These are phyloP conservation scores for Ceuthmochares aereus DNA, from an alignment of 2,113 vertebrate genomes.

Conservation along the genomic window DNA sequence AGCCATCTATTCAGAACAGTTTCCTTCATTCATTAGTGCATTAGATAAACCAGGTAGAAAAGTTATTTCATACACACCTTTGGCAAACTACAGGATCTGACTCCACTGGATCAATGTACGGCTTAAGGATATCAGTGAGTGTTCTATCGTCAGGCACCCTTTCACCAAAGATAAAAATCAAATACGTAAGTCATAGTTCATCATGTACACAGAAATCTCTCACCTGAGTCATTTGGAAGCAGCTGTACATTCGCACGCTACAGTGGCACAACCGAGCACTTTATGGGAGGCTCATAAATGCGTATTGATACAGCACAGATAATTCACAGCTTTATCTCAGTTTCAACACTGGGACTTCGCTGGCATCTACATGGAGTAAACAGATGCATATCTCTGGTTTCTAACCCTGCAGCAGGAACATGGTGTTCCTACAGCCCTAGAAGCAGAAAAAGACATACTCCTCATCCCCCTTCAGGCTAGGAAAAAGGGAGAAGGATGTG, in stretches of 20 bases:
- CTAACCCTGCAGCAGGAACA: not conserved
- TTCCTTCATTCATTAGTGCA: not conserved
- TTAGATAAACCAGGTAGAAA: not conserved
- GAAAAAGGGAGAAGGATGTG: conserved; percentile 4
- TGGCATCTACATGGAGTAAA: not conserved
- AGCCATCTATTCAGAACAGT: not conserved
- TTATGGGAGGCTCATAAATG: not conserved
- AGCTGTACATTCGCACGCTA: not conserved
- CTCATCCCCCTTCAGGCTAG: not conserved
- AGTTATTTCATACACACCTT: conserved; percentile 78
- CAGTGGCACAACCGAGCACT: not conserved
- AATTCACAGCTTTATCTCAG: not conserved
- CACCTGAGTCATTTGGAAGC: not conserved
- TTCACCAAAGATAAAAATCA: conserved; percentile 54
- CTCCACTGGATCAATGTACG: conserved; percentile 88
- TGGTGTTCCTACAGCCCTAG: not conserved
- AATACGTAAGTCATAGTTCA: conserved; percentile 16
- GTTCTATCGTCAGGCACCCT: conserved; percentile 87
- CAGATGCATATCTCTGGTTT: not conserved
- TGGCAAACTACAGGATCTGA: conserved; percentile 90
- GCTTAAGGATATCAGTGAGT: conserved; percentile 83
- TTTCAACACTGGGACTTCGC: conserved; percentile 7
- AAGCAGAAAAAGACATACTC: not conserved
- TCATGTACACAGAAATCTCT: not conserved
- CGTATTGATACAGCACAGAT: not conserved